Percentiles rank a stretch among this genome's conserved stretches.
phyloP scores from a whole-genome alignment of 2,888 invertebrate genomes.

The Lathronympha strigana region DNA sequence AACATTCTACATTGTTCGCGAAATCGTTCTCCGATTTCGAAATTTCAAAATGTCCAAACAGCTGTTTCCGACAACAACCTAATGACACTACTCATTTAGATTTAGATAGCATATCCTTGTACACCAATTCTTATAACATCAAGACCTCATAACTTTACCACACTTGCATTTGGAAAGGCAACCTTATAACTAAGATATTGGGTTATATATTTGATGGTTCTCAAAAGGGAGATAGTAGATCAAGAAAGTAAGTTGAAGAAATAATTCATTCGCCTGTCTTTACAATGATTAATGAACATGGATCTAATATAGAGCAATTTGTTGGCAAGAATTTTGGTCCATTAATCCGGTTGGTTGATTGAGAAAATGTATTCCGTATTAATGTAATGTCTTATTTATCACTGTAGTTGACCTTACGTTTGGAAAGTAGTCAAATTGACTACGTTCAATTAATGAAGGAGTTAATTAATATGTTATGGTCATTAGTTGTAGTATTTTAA shows the following conservation, averaged over 20 bases:
- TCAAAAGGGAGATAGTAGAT: not conserved
- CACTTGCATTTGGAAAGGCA: not conserved
- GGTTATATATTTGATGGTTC: not conserved
- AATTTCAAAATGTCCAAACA: slow-evolving; percentile 32
- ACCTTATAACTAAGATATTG: not conserved
- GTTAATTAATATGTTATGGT: slow-evolving; percentile 8
- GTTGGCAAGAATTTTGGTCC: slow-evolving; percentile 23
- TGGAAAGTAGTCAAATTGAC: slow-evolving; percentile 21
- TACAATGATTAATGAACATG: slow-evolving; percentile 38
- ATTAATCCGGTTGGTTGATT: slow-evolving; percentile 34
- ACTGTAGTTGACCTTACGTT: slow-evolving; percentile 16
- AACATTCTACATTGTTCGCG: slow-evolving; percentile 32
- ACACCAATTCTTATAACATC: slow-evolving; percentile 13
- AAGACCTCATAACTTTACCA: not conserved
- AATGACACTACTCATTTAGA: slow-evolving; percentile 35
- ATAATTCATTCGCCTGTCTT: slow-evolving; percentile 38
- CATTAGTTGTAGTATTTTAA: slow-evolving; percentile 1
- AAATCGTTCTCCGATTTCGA: slow-evolving; percentile 25
- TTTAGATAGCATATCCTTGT: slow-evolving; percentile 39
- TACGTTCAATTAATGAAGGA: slow-evolving; percentile 3
- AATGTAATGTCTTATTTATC: slow-evolving; percentile 26
- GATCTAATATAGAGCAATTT: slow-evolving; percentile 40
- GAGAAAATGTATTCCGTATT: slow-evolving; percentile 22
- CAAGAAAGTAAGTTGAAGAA: slow-evolving; percentile 2
- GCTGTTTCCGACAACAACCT: slow-evolving; percentile 40